Percentiles rank a stretch among this genome's conserved stretches.
phyloP scores from a whole-genome alignment of 2,113 vertebrate genomes.

The Ochotona princeps region DNA sequence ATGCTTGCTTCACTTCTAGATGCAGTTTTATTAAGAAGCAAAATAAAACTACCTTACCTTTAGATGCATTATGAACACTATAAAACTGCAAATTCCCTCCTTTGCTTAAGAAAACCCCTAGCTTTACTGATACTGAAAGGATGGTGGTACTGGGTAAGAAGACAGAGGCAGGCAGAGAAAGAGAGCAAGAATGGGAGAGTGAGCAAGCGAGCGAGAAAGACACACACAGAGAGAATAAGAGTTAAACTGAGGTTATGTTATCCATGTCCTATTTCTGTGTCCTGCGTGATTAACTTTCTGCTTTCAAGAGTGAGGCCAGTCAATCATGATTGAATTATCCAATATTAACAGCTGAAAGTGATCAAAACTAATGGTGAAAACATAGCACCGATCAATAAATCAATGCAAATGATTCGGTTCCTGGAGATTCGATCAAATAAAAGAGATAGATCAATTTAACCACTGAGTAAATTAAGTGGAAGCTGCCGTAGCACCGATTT shows the following conservation, averaged over 20 bases:
- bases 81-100: background rate
- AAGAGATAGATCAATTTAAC: slow-evolving; percentile 80
- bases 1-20: slow-evolving; percentile 61
- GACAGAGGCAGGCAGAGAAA: background rate
- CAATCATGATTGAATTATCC: slow-evolving; percentile 83
- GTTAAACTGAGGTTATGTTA: slow-evolving; percentile 53
- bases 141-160: background rate
- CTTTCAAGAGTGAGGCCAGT: slow-evolving; percentile 67
- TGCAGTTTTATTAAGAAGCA: slow-evolving; percentile 39
- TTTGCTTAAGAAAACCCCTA: background rate
- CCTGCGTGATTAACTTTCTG: slow-evolving; percentile 73
- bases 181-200: background rate
- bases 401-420: slow-evolving; percentile 79
- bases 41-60: slow-evolving; percentile 57
- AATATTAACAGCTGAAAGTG: slow-evolving; percentile 81
- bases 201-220: background rate
- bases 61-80: background rate
- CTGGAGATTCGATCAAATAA: slow-evolving; percentile 76
- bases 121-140: background rate
- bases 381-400: slow-evolving; percentile 71
- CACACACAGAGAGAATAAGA: background rate
- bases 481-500: slow-evolving; percentile 67
- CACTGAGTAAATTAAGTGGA: slow-evolving; percentile 80
- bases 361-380: slow-evolving; percentile 78
- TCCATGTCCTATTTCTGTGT: slow-evolving; percentile 44